Conservation (phyloP, 2,888 invertebrate species). For the Zhuqinia jingwanae region DNA sequence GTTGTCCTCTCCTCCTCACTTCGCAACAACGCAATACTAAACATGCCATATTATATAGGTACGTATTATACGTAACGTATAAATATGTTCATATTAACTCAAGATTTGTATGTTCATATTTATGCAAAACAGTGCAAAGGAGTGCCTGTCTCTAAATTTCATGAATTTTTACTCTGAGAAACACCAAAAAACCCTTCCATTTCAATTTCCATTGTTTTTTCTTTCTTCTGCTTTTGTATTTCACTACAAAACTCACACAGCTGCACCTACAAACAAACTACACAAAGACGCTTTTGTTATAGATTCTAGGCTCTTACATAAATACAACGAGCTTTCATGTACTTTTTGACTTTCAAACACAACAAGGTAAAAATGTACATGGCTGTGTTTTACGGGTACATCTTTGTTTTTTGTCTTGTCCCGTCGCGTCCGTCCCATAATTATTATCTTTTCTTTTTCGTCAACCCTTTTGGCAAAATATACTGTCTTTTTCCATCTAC, state of each 20-base stretch:
- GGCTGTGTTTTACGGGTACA: slow-evolving; percentile 4
- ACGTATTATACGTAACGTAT: too few relatives aligned
- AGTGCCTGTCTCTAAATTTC: slow-evolving; percentile 51
- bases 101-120: slow-evolving; percentile 6
- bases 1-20: not conserved
- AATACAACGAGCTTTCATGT: not conserved
- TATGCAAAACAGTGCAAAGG: slow-evolving; percentile 40
- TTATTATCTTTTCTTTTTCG: slow-evolving; percentile 30
- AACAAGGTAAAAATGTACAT: too few relatives aligned
- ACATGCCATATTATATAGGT: too few relatives aligned
- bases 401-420: slow-evolving; percentile 16
- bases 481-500: not conserved
- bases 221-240: not conserved
- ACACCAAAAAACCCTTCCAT: not conserved
- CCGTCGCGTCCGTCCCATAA: slow-evolving; percentile 27
- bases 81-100: too few relatives aligned
- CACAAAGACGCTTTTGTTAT: not conserved
- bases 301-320: too few relatives aligned
- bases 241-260: too few relatives aligned
- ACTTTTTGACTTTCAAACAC: not conserved
- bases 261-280: slow-evolving; percentile 1
- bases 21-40: not conserved
- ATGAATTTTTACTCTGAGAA: slow-evolving; percentile 29
- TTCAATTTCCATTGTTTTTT: not conserved
- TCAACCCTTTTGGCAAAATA: slow-evolving; percentile 59